These are phyloP conservation scores for Chlorops oryzae DNA, from an alignment of 1,140 invertebrate species.

Conservation along the genomic window DNA sequence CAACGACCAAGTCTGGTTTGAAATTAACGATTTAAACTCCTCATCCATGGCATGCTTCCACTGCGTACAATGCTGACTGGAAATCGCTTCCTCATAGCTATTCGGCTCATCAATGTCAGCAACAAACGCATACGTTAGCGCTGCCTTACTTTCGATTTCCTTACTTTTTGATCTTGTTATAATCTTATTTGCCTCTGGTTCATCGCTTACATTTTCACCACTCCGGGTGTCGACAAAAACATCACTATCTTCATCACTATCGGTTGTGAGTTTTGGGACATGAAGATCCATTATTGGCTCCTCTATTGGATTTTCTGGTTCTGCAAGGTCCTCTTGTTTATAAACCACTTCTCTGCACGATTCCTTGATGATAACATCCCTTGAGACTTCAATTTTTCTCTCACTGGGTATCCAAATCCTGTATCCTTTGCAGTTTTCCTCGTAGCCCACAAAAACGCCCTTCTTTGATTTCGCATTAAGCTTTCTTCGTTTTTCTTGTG, in stretches of 20 bases:
- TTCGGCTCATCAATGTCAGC: not conserved
- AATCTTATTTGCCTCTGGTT: not conserved
- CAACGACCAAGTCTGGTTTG: conserved; percentile 19
- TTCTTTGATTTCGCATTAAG: not conserved
- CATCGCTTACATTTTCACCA: too few relatives aligned
- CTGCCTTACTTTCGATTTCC: not conserved
- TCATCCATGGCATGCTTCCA: conserved; percentile 31
- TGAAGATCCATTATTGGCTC: not conserved
- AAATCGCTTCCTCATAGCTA: conserved; percentile 6
- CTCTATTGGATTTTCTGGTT: not conserved
- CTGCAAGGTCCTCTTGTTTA: not conserved
- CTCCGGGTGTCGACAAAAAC: not conserved
- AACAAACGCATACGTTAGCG: not conserved
- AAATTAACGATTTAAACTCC: conserved; percentile 23
- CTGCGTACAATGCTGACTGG: not conserved
- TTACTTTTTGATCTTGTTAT: not conserved
- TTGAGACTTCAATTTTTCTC: too few relatives aligned
- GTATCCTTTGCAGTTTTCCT: not conserved
- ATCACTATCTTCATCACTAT: not conserved
- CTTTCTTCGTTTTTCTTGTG: too few relatives aligned
- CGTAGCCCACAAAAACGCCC: conserved; percentile 1
- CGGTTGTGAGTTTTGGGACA: not conserved
- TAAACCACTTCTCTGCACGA: not conserved
- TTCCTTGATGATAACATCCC: not conserved
- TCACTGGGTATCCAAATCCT: not conserved